These are phyloP conservation scores for silkworm (Bombyx mori) DNA, from an alignment of 1,140 invertebrate species.

Conservation along the genomic window DNA sequence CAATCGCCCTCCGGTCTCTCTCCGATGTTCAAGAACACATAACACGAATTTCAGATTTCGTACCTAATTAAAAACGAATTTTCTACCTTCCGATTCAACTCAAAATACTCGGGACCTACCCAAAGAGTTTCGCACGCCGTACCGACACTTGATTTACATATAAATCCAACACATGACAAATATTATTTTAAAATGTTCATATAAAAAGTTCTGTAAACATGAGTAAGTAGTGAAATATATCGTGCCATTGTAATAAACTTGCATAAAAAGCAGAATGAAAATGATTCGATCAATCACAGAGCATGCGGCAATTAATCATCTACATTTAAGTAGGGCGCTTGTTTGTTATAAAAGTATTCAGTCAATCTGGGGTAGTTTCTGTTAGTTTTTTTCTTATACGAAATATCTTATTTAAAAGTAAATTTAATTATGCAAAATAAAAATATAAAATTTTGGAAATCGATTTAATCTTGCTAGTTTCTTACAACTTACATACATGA, in stretches of 20 bases:
- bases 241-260: constrained; percentile 23
- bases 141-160: constrained; percentile 33
- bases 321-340: constrained; percentile 23
- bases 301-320: constrained; percentile 55
- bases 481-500: neutral
- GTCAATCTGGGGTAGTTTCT: no score
- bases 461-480: neutral
- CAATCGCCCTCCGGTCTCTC: constrained; percentile 29
- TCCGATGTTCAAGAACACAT: constrained; percentile 16
- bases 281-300: constrained; percentile 48
- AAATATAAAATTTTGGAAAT: no score
- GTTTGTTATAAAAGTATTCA: constrained; percentile 17
- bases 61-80: constrained; percentile 39
- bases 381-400: no score
- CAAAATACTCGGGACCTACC: no score
- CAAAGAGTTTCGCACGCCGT: no score
- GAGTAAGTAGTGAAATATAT: constrained; percentile 26
- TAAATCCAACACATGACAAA: constrained; percentile 46
- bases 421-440: no score
- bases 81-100: no score
- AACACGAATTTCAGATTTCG: constrained; percentile 36
- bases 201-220: constrained; percentile 22
- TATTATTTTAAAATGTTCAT: constrained; percentile 50
- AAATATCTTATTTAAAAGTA: no score
- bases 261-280: constrained; percentile 27